Conservation (phyloP, 2,888 invertebrate genomes). For the Leptothorax acervorum region DNA sequence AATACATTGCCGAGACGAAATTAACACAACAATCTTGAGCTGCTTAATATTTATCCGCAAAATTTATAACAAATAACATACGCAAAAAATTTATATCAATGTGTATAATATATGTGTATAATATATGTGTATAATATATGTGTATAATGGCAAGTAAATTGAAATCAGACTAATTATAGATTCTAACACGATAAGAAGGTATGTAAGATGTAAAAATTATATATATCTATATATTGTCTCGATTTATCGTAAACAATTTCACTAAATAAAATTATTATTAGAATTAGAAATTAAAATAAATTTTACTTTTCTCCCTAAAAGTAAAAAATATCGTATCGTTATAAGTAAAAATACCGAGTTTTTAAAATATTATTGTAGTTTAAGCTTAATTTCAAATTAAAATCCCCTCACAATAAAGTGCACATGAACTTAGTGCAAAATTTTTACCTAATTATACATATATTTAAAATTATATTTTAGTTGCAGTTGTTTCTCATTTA, state of each 20-base stretch:
- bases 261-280: not conserved
- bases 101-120: slow-evolving; percentile 8
- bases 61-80: not conserved
- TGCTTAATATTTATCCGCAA: not conserved
- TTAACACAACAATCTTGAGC: not conserved
- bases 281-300: not conserved
- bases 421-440: not conserved
- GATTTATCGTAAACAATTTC: not conserved
- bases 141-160: not conserved
- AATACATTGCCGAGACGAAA: not conserved
- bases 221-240: not conserved
- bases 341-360: not conserved
- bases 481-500: not conserved
- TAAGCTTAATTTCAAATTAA: not conserved
- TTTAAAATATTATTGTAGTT: not conserved
- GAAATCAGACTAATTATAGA: not conserved
- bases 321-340: not conserved
- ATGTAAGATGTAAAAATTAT: not conserved
- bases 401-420: not conserved
- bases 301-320: not conserved
- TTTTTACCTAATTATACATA: not conserved
- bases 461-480: not conserved
- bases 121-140: not conserved
- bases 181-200: not conserved
- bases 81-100: not conserved